Evolutionary conservation across 1,140 invertebrate genomes (phyloP), one percentile per base, ranked within the genome.

Genomic region (Lycorma delicatula): DNA sequence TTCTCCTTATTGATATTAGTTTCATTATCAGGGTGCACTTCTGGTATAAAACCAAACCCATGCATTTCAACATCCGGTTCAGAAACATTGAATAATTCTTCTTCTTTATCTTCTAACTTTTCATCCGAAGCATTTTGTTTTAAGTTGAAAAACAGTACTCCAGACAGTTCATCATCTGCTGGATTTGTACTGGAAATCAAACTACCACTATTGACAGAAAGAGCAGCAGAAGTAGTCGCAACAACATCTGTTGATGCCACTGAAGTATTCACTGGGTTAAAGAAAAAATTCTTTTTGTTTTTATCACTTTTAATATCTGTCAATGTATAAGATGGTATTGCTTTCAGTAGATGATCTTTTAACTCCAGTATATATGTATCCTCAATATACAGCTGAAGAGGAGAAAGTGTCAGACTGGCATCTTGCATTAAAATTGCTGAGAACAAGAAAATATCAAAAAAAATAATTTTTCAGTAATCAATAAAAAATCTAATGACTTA

Each of bases 331-430:
- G 22, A 20, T 12, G 63, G 58, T 16, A 51, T 18, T 16, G 58
- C 49, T n/a, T 61, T 52, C 1, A 29, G 18, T 9, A 61, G 44
- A 29, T 61, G 54, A 29, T 52, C 53, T 29, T 58, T 63, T 36
- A 85, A 61, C 57, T 77, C 74, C 18, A 75, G 78, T 18, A 85
- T 72, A 54, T 81, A 86, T 0, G 75, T 80, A 63, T 85, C 84
- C 68, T 87, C 84, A 6, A 87, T 76, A 63, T 83, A 86, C 6
- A 77, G 75, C 25, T 78, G 77, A 36, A 86, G 72, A 1, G 83
- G 80, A n/a, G 75, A 72, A 16, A 83, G 66, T 56, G 73, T 76
- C 22, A 83, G 71, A 2, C 68, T 71, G 20, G 81, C 67, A 23
- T 77, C 72, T 62, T 79, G 77, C 12, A 77, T 68, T n/a, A n/a